Evolutionary conservation across 2,888 invertebrate species (phyloP).

Genomic region (Drosophila infuscata): DNA sequence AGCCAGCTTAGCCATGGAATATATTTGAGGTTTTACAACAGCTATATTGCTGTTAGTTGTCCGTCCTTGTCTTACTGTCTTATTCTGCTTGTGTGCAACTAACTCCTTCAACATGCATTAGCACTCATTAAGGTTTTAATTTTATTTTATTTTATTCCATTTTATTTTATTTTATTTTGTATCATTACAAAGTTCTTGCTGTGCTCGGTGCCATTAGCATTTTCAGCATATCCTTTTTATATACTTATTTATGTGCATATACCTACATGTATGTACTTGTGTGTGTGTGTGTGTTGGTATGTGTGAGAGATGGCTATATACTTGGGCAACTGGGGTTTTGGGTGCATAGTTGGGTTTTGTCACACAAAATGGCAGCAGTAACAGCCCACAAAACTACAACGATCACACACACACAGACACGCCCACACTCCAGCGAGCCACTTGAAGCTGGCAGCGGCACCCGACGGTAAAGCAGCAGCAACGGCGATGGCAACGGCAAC

Average conservation of each 20-base stretch:
- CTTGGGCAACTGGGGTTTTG: constrained; percentile 20
- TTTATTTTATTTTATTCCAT: constrained; percentile 23
- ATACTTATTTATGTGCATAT: constrained; percentile 17
- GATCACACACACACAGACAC: constrained; percentile 58
- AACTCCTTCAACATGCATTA: constrained; percentile 40
- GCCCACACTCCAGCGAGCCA: constrained; percentile 71
- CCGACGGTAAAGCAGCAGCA: constrained; percentile 46
- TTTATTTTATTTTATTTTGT: constrained; percentile 29
- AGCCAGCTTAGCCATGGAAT: constrained; percentile 1
- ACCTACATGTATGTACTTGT: constrained; percentile 2
- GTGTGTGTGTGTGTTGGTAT: constrained; percentile 1
- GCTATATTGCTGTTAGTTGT: constrained; percentile 7
- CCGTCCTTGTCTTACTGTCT: not conserved
- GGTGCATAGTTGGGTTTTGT: constrained; percentile 62
- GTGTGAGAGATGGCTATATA: constrained; percentile 15
- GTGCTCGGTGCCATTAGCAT: constrained; percentile 25
- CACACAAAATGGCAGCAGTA: constrained; percentile 77
- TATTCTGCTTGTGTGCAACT: not conserved
- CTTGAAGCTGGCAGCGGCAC: constrained; percentile 58
- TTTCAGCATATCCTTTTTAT: constrained; percentile 20
- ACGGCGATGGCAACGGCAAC: constrained; percentile 8
- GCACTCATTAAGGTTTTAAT: constrained; percentile 42
- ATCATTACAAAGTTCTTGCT: constrained; percentile 23
- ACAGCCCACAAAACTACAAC: constrained; percentile 73
- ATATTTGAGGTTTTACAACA: constrained; percentile 8